Evolutionary conservation across 2,113 vertebrate species (phyloP).

Genomic region (Microcebus tavaratra): DNA sequence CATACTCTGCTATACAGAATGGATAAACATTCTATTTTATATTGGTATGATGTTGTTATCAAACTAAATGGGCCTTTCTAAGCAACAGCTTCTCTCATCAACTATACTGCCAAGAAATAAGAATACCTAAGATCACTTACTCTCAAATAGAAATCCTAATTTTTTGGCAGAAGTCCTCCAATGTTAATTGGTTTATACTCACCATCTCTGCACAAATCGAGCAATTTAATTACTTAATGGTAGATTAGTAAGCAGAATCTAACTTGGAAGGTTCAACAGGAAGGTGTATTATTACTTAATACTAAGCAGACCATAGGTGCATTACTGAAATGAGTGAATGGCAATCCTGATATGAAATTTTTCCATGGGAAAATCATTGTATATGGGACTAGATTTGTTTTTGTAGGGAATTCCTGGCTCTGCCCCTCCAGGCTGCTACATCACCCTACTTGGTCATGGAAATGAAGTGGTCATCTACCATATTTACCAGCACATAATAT

Average conservation of each 20-base stretch:
- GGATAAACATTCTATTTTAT: conserved; percentile 3
- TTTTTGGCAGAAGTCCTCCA: background rate
- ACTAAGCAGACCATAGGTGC: background rate
- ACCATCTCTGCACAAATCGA: background rate
- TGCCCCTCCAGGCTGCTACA: background rate
- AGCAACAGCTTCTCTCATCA: background rate
- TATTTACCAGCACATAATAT: background rate
- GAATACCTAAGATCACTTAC: background rate
- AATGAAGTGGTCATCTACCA: background rate
- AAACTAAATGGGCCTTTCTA: background rate
- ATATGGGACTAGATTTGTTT: background rate
- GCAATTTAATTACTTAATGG: background rate
- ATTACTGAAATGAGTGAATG: background rate
- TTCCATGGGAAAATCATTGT: background rate
- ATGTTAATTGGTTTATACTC: background rate
- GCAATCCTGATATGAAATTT: background rate
- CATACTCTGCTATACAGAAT: background rate
- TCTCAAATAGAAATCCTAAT: background rate
- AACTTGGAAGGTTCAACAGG: background rate
- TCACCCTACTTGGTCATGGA: background rate
- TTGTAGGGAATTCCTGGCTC: background rate
- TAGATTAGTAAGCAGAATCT: background rate
- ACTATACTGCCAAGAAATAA: background rate
- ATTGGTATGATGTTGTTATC: background rate
- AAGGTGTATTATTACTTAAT: background rate